Percentiles rank a stretch among this genome's conserved stretches.
phyloP scores from a whole-genome alignment of 2,888 invertebrate genomes.

The Caenorhabditis japonica region DNA sequence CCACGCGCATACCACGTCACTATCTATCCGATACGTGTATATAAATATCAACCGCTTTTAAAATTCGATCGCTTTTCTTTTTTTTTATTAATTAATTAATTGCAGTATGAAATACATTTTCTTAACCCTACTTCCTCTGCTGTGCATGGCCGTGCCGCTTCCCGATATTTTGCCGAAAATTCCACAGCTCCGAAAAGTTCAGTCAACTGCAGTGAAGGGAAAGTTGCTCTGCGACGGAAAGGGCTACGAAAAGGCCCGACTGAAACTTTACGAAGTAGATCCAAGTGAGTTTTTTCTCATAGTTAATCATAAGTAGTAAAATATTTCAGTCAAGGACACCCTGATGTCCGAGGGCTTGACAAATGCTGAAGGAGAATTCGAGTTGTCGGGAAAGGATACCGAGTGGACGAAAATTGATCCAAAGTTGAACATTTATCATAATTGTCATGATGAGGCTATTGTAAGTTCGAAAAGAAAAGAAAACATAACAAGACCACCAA shows the following conservation, averaged over 20 bases:
- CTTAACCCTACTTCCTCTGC: constrained; percentile 26
- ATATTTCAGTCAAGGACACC: constrained; percentile 65
- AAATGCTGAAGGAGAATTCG: constrained; percentile 66
- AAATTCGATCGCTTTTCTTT: background rate
- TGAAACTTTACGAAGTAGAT: constrained; percentile 73
- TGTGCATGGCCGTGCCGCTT: constrained; percentile 38
- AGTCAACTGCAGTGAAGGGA: constrained; percentile 71
- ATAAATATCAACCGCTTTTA: background rate
- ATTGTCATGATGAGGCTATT: constrained; percentile 69
- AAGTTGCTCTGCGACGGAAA: constrained; percentile 71
- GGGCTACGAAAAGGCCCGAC: constrained; percentile 71
- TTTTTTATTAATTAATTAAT: constrained; percentile 7
- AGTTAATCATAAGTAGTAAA: background rate
- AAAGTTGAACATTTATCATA: constrained; percentile 71
- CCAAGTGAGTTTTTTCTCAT: constrained; percentile 55
- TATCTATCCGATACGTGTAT: no score
- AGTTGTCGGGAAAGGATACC: constrained; percentile 61
- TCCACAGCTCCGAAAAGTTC: constrained; percentile 56
- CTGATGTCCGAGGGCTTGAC: constrained; percentile 69
- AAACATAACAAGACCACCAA: background rate
- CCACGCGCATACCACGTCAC: no score
- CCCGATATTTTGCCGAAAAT: constrained; percentile 50
- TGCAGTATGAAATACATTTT: constrained; percentile 40
- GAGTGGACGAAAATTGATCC: constrained; percentile 67
- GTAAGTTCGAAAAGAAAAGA: constrained; percentile 16